Conservation (phyloP, 2,888 invertebrate genomes). For the Chalcis sispes region DNA sequence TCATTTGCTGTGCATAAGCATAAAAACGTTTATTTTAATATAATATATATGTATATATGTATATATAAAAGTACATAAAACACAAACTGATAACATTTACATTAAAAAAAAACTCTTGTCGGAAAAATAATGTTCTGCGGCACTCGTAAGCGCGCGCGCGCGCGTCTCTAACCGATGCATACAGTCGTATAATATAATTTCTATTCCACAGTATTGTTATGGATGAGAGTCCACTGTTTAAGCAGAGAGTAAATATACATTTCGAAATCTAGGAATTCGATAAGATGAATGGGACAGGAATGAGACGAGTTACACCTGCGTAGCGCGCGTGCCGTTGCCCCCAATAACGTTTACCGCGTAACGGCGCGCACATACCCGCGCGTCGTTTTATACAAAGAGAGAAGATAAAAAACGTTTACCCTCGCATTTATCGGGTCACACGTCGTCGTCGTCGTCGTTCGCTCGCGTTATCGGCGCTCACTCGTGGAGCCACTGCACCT, state of each 20-base stretch:
- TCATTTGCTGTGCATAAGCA: not conserved
- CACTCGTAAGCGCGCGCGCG: not conserved
- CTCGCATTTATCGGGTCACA: constrained; percentile 25
- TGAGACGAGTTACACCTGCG: constrained; percentile 7
- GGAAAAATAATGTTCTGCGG: not conserved
- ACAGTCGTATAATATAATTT: constrained; percentile 19
- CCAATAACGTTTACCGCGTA: constrained; percentile 28
- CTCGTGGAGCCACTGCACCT: not conserved
- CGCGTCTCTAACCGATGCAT: too few species aligned
- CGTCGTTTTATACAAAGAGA: constrained; percentile 38
- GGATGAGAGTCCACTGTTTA: too few species aligned
- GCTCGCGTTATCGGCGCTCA: constrained; percentile 31
- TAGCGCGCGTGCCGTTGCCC: constrained; percentile 24
- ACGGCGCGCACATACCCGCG: too few species aligned
- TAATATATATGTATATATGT: constrained; percentile 14
- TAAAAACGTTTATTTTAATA: constrained; percentile 10
- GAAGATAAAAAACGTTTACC: constrained; percentile 48
- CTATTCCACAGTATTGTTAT: constrained; percentile 47
- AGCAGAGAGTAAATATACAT: constrained; percentile 1
- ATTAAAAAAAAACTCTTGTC: not conserved
- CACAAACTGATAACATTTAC: not conserved
- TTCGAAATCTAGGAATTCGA: not conserved
- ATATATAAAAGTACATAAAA: constrained; percentile 46
- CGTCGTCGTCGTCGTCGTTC: not conserved
- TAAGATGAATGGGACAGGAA: not conserved